A percentile compares a stretch with the other conserved stretches of the same genome.
Evolutionary conservation across 2,888 invertebrate species (phyloP).

Genomic region (Belgica antarctica): DNA sequence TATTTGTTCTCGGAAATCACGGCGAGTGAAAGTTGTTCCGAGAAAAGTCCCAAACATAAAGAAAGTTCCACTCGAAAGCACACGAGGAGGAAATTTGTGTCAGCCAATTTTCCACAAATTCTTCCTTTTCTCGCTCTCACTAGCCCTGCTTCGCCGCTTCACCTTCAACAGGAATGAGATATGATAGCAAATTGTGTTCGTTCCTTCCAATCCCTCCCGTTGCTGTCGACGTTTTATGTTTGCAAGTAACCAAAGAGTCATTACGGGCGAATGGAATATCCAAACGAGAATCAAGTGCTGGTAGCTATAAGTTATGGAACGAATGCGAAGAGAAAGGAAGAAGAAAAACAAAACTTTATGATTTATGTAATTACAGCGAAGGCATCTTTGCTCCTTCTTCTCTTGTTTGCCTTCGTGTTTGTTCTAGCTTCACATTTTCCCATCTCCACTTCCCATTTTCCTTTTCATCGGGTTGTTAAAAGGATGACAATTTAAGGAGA

Average conservation of each 20-base stretch:
- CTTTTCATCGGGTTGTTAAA: slow-evolving; percentile 12
- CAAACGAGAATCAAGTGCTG: slow-evolving; percentile 32
- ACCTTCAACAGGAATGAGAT: background rate
- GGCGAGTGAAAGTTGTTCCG: background rate
- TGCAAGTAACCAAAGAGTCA: slow-evolving; percentile 24
- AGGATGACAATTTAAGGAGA: slow-evolving; percentile 20
- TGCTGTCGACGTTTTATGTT: slow-evolving; percentile 21
- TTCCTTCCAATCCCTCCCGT: background rate
- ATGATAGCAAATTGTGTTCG: slow-evolving; percentile 24
- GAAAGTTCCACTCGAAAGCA: background rate
- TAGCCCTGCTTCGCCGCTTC: background rate
- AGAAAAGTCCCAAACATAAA: background rate
- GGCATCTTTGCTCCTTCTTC: background rate
- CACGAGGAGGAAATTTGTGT: slow-evolving; percentile 3
- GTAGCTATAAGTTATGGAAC: slow-evolving; percentile 9
- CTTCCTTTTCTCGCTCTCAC: background rate
- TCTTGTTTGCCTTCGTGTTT: slow-evolving; percentile 4
- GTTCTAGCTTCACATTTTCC: slow-evolving; percentile 3
- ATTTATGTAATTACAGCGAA: slow-evolving; percentile 37
- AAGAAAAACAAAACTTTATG: slow-evolving; percentile 34
- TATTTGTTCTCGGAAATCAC: background rate
- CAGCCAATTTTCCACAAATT: background rate
- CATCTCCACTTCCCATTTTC: no score
- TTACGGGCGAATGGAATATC: slow-evolving; percentile 25
- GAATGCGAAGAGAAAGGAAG: background rate